These are phyloP conservation scores for Petrolisthes cinctipes DNA, from an alignment of 2,888 invertebrate genomes.

Conservation along the genomic window DNA sequence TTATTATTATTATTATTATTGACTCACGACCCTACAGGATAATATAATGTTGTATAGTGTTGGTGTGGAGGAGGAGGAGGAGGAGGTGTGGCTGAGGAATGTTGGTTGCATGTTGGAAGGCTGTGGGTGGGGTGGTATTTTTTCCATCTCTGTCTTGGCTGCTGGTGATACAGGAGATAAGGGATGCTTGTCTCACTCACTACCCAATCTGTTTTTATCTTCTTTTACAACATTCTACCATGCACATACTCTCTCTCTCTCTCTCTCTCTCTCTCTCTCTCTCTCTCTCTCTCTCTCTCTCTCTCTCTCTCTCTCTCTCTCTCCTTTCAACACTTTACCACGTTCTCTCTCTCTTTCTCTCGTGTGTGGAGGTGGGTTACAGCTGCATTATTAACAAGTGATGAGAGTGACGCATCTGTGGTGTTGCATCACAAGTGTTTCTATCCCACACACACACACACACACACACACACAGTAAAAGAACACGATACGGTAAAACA, in stretches of 20 bases:
- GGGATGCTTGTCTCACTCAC: neutral
- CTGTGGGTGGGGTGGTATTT: neutral
- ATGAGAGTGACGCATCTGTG: too few relatives aligned
- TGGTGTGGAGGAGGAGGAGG: too few relatives aligned
- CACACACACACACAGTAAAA: too few relatives aligned
- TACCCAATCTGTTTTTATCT: neutral
- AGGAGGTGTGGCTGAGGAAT: neutral
- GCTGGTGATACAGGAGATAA: slow-evolving; percentile 7
- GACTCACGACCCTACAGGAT: too few relatives aligned
- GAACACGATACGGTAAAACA: too few relatives aligned
- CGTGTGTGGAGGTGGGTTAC: too few relatives aligned
- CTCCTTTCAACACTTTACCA: neutral
- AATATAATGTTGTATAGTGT: too few relatives aligned
- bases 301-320: neutral
- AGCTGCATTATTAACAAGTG: too few relatives aligned
- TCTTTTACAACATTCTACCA: too few relatives aligned
- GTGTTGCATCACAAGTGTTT: too few relatives aligned
- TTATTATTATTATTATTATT: too few relatives aligned
- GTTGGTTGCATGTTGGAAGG: neutral
- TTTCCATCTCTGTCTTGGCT: neutral
- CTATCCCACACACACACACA: too few relatives aligned
- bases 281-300: slow-evolving; percentile 10
- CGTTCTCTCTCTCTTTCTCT: slow-evolving; percentile 10
- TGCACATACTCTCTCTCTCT: neutral
- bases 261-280: slow-evolving; percentile 16